Conservation (phyloP, 2,888 invertebrate genomes). For the Acleris literana region DNA sequence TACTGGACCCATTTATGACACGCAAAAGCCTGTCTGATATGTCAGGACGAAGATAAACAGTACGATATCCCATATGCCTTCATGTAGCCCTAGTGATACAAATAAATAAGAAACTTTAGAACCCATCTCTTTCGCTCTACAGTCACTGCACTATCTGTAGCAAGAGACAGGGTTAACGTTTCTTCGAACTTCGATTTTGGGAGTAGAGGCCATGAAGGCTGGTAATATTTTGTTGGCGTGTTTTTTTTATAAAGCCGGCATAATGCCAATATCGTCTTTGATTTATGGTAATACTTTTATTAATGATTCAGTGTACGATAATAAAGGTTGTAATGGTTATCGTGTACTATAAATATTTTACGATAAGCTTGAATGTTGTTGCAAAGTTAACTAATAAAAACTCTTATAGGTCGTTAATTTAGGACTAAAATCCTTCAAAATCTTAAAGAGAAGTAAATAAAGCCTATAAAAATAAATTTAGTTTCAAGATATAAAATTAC, state of each 20-base stretch:
- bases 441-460: too few relatives aligned
- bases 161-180: too few relatives aligned
- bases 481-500: too few relatives aligned
- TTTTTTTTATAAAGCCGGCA: slow-evolving; percentile 27
- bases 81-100: background rate
- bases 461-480: too few relatives aligned
- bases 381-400: background rate
- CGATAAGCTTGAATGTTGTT: slow-evolving; percentile 10
- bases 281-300: slow-evolving; percentile 21
- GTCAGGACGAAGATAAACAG: slow-evolving; percentile 29
- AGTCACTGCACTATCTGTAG: too few relatives aligned
- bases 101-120: too few relatives aligned
- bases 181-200: too few relatives aligned
- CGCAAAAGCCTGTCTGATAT: slow-evolving; percentile 18
- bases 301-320: slow-evolving; percentile 10
- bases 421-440: too few relatives aligned
- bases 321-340: background rate
- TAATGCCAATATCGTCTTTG: slow-evolving; percentile 23
- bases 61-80: slow-evolving; percentile 18
- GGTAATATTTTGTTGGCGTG: slow-evolving; percentile 25
- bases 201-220: slow-evolving; percentile 4
- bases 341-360: slow-evolving; percentile 17
- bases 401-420: too few relatives aligned
- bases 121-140: too few relatives aligned
- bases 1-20: slow-evolving; percentile 13